Base-by-base conservation (phyloP, 2,113 vertebrate genomes). In the Ascaphus truei region DNA sequence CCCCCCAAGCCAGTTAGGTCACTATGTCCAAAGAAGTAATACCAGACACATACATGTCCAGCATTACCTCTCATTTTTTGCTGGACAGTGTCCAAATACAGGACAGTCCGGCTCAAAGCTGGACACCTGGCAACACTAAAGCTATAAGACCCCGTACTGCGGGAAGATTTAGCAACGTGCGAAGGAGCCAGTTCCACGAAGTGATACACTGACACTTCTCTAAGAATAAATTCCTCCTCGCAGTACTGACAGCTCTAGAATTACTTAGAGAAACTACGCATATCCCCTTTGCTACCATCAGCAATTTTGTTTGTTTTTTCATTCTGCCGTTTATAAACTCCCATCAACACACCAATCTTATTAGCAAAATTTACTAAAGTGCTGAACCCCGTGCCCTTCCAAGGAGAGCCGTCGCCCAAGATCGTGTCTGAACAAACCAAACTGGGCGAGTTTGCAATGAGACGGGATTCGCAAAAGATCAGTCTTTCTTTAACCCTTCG, bases 201-300 rank as follows among this genome's bases (percentile, higher is more conserved):
- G 20, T 45, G 50, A 56, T 23, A 56, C 34, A 56, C 22, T 66
- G 63, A 66, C 34, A 55, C 2, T 43, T 73, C 62, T 51, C 73
- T 62, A 59, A 37, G n/a, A 37, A 64, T 64, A 22, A 18, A 47
- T 72, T n/a, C 51, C 63, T 36, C 61, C 63, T 36, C 61, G 71
- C 41, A 52, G 20, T 34, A 66, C 60, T 43, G 62, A 79, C 71
- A 74, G 73, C n/a, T 72, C 76, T 65, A 6, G 56, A 72, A 66
- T 80, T 73, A 77, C 57, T 73, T 76, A 52, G 33, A 41, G 71
- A 71, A 74, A 30, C 75, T 18, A 22, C 71, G 39, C 20, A 29
- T 2, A 25, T 34, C 11, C 59, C 50, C 75, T 58, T 69, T 66
- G 72, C 51, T 45, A 55, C 34, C 41, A 50, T 16, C 1, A 39